Conservation (phyloP, 2,113 vertebrate species). For the Pteronura brasiliensis region DNA sequence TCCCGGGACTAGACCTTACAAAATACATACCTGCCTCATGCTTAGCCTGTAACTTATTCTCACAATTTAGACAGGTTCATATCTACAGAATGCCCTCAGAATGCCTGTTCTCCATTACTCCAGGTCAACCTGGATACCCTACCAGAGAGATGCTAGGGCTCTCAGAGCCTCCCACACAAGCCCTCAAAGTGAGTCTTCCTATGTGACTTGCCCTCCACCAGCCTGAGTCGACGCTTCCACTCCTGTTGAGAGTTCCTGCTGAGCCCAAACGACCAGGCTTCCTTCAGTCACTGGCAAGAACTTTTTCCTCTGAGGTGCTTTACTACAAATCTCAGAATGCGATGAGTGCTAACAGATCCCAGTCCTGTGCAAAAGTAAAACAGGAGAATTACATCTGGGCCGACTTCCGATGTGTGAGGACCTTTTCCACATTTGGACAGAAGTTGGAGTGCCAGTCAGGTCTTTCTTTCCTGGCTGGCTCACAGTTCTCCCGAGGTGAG, state of each 20-base stretch:
- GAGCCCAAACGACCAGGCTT: conserved; percentile 32
- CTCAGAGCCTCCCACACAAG: not conserved
- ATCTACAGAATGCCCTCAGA: not conserved
- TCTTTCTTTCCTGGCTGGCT: conserved; percentile 24
- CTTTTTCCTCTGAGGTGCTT: conserved; percentile 59
- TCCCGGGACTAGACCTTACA: not conserved
- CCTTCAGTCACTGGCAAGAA: conserved; percentile 36
- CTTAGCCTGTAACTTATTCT: not conserved
- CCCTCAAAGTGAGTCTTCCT: not conserved
- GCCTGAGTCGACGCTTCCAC: not conserved
- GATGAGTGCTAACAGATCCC: conserved; percentile 71
- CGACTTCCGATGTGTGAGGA: not conserved
- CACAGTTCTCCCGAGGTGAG: not conserved
- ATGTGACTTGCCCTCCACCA: not conserved
- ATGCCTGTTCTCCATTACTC: not conserved
- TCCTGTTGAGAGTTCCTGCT: conserved; percentile 10
- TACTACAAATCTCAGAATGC: conserved; percentile 4
- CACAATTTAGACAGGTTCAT: not conserved
- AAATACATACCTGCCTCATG: rapidly evolving
- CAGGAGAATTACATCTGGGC: not conserved
- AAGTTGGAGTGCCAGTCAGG: not conserved
- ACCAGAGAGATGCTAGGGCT: not conserved
- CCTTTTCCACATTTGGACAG: not conserved
- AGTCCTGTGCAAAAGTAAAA: conserved; percentile 46
- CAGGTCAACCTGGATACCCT: not conserved